A percentile compares a stretch with the other conserved stretches of the same genome.
phyloP scores from a whole-genome alignment of 2,113 vertebrate species.

The Salvelinus sp. region DNA sequence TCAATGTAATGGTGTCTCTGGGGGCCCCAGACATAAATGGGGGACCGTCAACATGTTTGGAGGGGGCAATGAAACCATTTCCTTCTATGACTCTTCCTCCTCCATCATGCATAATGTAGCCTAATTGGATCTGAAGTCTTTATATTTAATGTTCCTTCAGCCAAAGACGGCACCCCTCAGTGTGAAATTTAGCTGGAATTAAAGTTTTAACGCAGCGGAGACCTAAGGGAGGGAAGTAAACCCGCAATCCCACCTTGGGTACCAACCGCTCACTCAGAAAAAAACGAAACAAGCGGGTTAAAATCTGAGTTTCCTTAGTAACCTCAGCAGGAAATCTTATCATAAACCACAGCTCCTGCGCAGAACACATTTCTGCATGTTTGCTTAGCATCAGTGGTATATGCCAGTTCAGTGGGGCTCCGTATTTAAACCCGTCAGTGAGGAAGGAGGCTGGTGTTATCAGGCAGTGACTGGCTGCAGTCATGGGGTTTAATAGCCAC shows the following conservation, averaged over 20 bases:
- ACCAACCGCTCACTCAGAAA: background rate
- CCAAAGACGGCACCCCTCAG: conserved; percentile 58
- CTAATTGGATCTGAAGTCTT: conserved; percentile 69
- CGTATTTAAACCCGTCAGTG: conserved; percentile 28
- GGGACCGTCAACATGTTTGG: conserved; percentile 54
- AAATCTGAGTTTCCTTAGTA: conserved; percentile 25
- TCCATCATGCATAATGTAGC: conserved; percentile 60
- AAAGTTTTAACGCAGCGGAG: conserved; percentile 69
- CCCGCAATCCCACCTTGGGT: conserved; percentile 12
- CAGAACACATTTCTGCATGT: conserved; percentile 36
- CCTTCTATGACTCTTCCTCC: conserved; percentile 28
- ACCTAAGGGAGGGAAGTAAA: conserved; percentile 48
- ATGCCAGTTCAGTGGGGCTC: conserved; percentile 40
- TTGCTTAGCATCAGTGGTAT: conserved; percentile 32
- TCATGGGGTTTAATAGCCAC: conserved; percentile 26
- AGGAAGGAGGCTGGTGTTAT: conserved; percentile 33
- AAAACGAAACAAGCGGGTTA: conserved; percentile 7
- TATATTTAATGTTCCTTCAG: conserved; percentile 59
- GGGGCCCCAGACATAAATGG: conserved; percentile 17
- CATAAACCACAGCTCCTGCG: conserved; percentile 34
- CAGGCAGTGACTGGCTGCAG: conserved; percentile 29
- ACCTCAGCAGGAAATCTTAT: conserved; percentile 51
- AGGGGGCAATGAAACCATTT: conserved; percentile 49
- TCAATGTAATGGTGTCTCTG: conserved; percentile 15
- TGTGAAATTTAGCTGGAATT: conserved; percentile 69